phyloP scores from a whole-genome alignment of 2,888 invertebrate species.

The Caenorhabditis parvicauda region DNA sequence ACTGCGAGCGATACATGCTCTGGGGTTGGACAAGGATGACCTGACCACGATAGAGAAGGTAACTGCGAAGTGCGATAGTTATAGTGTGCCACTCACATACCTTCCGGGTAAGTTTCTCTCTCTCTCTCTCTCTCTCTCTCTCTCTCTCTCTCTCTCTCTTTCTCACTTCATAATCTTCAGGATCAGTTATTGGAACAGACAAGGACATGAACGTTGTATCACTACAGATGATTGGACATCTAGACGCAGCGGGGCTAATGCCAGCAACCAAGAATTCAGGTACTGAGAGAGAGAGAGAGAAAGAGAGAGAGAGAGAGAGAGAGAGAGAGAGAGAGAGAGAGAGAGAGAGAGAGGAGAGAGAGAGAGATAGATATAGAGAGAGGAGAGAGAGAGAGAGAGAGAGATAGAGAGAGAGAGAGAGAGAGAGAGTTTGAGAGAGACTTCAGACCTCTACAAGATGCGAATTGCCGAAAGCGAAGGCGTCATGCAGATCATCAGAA shows the following conservation, averaged over 20 bases:
- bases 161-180: slow-evolving; percentile 10
- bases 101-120: slow-evolving; percentile 28
- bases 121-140: background rate
- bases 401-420: too few relatives aligned
- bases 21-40: slow-evolving; percentile 45
- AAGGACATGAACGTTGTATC: slow-evolving; percentile 51
- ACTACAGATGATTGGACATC: slow-evolving; percentile 49
- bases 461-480: slow-evolving; percentile 57
- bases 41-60: slow-evolving; percentile 45
- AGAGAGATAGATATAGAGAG: too few relatives aligned
- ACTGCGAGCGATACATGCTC: slow-evolving; percentile 46
- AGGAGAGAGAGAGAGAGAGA: too few relatives aligned
- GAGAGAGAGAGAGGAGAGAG: too few relatives aligned
- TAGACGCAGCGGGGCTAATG: slow-evolving; percentile 49
- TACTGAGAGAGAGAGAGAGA: slow-evolving; percentile 13
- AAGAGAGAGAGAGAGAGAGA: background rate
- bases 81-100: slow-evolving; percentile 36
- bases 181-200: slow-evolving; percentile 51
- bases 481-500: slow-evolving; percentile 52
- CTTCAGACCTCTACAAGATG: slow-evolving; percentile 52
- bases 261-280: slow-evolving; percentile 40
- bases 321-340: slow-evolving; percentile 1
- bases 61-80: slow-evolving; percentile 36
- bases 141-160: background rate
- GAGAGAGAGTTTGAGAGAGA: too few relatives aligned